A percentile compares a stretch with the other conserved stretches of the same genome.
Evolutionary conservation across 2,113 vertebrate genomes (phyloP).

Genomic region (Hyperoodon ampullatus): DNA sequence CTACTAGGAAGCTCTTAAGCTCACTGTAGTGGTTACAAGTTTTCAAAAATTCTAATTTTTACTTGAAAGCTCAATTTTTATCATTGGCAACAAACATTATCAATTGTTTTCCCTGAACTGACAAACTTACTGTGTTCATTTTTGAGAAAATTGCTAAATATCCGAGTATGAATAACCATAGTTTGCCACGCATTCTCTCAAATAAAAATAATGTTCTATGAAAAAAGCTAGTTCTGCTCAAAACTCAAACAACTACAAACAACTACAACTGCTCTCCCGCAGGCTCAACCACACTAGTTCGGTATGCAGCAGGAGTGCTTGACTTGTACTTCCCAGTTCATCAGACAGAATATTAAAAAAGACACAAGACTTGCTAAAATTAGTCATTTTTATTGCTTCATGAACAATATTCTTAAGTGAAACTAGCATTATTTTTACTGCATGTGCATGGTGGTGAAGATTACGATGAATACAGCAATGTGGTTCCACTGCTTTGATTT

Average conservation of each 20-base stretch:
- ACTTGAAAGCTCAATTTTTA: slow-evolving; percentile 11
- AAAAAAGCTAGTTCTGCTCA: background rate
- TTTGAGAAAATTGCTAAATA: slow-evolving; percentile 39
- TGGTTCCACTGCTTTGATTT: background rate
- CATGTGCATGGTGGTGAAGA: background rate
- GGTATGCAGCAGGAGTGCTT: background rate
- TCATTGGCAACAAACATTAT: background rate
- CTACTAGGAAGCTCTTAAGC: background rate
- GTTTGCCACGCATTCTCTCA: background rate
- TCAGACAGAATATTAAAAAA: background rate
- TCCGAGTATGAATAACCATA: background rate
- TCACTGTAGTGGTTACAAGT: background rate
- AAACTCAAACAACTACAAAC: background rate
- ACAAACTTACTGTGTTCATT: background rate
- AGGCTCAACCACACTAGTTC: background rate
- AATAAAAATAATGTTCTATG: background rate
- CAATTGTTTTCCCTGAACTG: background rate
- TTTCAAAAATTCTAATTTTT: slow-evolving; percentile 53
- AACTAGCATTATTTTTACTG: background rate
- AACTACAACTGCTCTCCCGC: background rate
- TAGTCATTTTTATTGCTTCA: background rate
- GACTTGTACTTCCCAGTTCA: background rate
- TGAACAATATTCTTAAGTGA: background rate
- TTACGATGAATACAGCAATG: background rate
- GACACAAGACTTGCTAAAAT: background rate